Percentiles rank a stretch among this genome's conserved stretches.
Evolutionary conservation across 1,140 invertebrate species (phyloP).

Genomic region (Aphis gossypii): DNA sequence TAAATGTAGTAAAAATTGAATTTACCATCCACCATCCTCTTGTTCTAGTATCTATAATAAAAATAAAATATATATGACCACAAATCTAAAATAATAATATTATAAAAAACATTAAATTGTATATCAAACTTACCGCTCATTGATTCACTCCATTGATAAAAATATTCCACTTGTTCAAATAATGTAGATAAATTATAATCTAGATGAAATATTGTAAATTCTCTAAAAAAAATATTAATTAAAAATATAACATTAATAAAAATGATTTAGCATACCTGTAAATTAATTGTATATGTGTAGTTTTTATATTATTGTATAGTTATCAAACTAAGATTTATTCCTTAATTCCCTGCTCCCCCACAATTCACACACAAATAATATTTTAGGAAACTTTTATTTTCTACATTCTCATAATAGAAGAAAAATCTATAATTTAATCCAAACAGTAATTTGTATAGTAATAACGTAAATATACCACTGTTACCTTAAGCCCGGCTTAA

Average conservation of each 20-base stretch:
- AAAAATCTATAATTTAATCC: neutral
- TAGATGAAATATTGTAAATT: conserved; percentile 7
- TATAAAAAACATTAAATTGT: neutral
- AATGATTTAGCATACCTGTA: neutral
- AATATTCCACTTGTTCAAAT: conserved; percentile 11
- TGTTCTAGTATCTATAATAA: conserved; percentile 77
- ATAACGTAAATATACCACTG: neutral
- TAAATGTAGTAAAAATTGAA: conserved; percentile 78
- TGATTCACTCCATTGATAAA: conserved; percentile 23
- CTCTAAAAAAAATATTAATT: neutral
- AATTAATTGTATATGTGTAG: neutral
- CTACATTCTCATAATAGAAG: neutral
- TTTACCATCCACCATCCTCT: conserved; percentile 87
- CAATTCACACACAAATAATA: neutral
- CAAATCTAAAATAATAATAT: neutral
- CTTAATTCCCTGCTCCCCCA: neutral
- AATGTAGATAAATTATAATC: conserved; percentile 27
- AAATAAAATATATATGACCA: conserved; percentile 47
- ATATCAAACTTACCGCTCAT: conserved; percentile 29
- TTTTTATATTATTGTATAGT: neutral
- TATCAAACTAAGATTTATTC: neutral
- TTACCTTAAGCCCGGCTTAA: too few relatives aligned
- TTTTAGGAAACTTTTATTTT: neutral
- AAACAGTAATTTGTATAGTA: neutral
- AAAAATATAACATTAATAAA: neutral